Conservation (phyloP, 2,797 vertebrate species). For the Buceros bicornis region DNA sequence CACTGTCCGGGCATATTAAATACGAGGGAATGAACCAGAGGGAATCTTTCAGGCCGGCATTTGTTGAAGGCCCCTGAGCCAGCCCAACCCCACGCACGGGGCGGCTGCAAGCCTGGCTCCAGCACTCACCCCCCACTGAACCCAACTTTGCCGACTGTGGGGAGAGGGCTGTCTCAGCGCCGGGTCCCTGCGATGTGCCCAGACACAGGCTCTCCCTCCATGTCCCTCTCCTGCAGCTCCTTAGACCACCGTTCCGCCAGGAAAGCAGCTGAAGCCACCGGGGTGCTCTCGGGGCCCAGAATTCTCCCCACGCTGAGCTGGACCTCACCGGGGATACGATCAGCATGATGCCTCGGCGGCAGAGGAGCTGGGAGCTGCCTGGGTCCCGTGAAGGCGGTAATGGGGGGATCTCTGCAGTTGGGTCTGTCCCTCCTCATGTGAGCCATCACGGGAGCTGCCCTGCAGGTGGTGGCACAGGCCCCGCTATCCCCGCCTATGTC, state of each 20-base stretch:
- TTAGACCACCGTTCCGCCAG: not conserved
- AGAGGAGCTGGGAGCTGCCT: not conserved
- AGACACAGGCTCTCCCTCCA: not conserved
- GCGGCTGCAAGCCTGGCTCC: not conserved
- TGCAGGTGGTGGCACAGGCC: rapidly evolving
- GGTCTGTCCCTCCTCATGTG: not conserved
- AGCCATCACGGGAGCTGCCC: rapidly evolving
- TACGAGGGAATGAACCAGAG: not conserved
- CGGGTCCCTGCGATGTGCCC: rapidly evolving
- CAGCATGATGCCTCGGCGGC: not conserved
- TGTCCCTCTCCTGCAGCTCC: not conserved
- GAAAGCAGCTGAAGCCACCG: not conserved
- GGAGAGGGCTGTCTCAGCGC: not conserved
- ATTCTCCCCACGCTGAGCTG: not conserved
- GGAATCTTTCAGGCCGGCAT: not conserved
- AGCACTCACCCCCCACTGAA: not conserved
- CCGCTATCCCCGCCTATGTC: not conserved
- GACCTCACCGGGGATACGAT: not conserved
- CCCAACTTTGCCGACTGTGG: not conserved
- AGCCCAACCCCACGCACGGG: not conserved
- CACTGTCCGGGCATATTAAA: not conserved
- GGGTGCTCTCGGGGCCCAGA: not conserved
- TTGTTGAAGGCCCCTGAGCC: not conserved
- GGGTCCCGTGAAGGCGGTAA: not conserved
- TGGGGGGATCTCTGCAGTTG: not conserved